Evolutionary conservation across 2,113 vertebrate species (phyloP).

Genomic region (Columba janthina): DNA sequence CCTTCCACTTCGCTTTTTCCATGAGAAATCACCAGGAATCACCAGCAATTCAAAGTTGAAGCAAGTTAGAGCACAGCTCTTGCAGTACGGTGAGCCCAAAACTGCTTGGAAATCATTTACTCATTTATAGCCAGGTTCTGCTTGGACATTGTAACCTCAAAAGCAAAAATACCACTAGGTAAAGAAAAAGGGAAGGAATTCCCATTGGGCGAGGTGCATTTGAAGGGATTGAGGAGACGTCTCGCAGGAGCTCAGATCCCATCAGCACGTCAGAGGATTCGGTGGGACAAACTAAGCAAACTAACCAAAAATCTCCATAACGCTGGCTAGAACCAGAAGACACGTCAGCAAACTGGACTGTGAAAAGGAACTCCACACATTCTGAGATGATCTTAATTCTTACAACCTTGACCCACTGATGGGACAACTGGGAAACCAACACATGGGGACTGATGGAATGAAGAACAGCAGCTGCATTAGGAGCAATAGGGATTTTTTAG

Average conservation of each 20-base stretch:
- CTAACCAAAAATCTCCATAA: not conserved
- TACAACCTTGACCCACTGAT: not conserved
- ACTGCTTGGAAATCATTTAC: not conserved
- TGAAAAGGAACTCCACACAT: not conserved
- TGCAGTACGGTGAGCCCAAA: not conserved
- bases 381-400: not conserved
- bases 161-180: not conserved
- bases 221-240: not conserved
- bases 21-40: not conserved
- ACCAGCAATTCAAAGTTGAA: not conserved
- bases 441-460: not conserved
- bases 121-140: not conserved
- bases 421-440: not conserved
- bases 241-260: not conserved
- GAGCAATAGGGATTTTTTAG: not conserved
- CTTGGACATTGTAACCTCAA: slow-evolving; percentile 2
- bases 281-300: not conserved
- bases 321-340: not conserved
- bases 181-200: not conserved
- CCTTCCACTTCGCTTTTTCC: not conserved
- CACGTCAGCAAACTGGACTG: not conserved
- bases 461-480: not conserved
- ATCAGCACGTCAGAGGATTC: not conserved
- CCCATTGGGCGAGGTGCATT: not conserved
- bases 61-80: not conserved